Evolutionary conservation across 2,888 invertebrate species (phyloP).

Genomic region (Suillia variegata): DNA sequence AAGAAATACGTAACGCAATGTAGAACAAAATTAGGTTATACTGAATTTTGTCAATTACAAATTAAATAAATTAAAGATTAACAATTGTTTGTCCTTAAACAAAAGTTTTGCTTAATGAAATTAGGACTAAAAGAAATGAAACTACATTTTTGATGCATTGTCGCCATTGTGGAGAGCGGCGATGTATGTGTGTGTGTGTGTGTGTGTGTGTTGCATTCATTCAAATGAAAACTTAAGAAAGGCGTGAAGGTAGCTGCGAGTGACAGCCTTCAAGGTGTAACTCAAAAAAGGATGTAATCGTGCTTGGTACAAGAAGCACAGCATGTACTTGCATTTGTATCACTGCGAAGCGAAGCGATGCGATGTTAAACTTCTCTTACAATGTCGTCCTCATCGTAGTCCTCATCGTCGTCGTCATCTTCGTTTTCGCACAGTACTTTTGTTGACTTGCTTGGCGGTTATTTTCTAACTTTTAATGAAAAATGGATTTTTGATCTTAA

Average conservation of each 20-base stretch:
- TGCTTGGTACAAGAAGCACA: neutral
- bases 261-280: constrained; percentile 14
- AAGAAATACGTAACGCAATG: too few species aligned
- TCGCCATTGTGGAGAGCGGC: neutral
- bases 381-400: neutral
- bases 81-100: too few species aligned
- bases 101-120: too few species aligned
- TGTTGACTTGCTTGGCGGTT: too few species aligned
- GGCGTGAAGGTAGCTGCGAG: constrained; percentile 12
- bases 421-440: too few species aligned
- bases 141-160: neutral
- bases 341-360: neutral
- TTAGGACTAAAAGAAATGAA: neutral
- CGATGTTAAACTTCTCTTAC: neutral
- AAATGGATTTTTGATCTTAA: too few species aligned
- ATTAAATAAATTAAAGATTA: too few species aligned
- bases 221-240: neutral
- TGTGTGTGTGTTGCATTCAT: neutral
- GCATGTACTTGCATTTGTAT: neutral
- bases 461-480: too few species aligned
- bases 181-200: neutral
- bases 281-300: constrained; percentile 14
- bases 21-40: too few species aligned
- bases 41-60: too few species aligned
- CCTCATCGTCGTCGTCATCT: too few species aligned